Base-by-base conservation (phyloP, 2,888 invertebrate species). In the Hemicrepidius hirtus region DNA sequence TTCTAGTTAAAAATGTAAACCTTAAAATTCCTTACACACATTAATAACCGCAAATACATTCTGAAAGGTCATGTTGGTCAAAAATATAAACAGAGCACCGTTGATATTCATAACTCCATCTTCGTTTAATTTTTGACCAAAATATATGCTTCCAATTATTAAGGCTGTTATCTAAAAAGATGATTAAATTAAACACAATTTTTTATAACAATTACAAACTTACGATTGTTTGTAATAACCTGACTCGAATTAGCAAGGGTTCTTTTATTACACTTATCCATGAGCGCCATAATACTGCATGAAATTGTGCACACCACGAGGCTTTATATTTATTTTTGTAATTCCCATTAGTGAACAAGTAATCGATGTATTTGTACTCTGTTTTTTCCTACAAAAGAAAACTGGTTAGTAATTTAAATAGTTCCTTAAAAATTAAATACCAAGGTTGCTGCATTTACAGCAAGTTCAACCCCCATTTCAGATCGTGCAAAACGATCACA, bases 101-200 rank as follows among this genome's bases (percentile, higher is more conserved):
- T 97, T 97, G 77, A 97, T 95, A 85, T 98, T 98, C 93, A 95
- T 95, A 0, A 97, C 95, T 1, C 96, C 97, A 81, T 95, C 94
- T 85, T 95, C 95, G 83, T 94, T 92, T 65, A 95, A 84, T 71
- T 90, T 87, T 84, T 97, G 96, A 0, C 94, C 93, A 83, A 93
- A 93, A 86, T 96, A 98, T 77, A 98, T 94, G 59, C 96, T 87
- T 1, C 97, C 97, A 73, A 97, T 92, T 6, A 98, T 86, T n/a
- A 96, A 83, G 0, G 96, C 92, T 6, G 97, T 93, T 90, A 97
- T 92, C 97, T 97, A 87, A 84, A 70, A 76, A 75, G n/a, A 37
- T 18, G 37, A 46, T 13, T 53, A 53, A 53, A n/a, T 53, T 24
- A 24, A 21, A 21, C n/a, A n/a, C n/a, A n/a, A n/a, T n/a, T n/a